Base-by-base conservation (phyloP, 2,888 invertebrate species). In the Trilocha varians region DNA sequence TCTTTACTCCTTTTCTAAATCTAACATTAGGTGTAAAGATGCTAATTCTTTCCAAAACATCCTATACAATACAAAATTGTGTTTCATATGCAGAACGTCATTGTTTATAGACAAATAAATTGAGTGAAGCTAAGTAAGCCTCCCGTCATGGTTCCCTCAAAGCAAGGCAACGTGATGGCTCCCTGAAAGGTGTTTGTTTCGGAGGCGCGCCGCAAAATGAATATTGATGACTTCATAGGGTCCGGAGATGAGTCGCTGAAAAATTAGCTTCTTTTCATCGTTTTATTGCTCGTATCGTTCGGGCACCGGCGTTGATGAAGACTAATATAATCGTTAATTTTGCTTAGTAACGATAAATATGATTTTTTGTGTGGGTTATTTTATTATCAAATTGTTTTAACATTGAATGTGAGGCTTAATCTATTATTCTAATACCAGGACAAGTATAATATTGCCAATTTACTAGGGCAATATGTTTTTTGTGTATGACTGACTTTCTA, bases 181-280 rank as follows among this genome's bases (percentile, higher is more conserved):
- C 70, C 69, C 66, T 55, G 70, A 63, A 75, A 82, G 84, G 83
- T 79, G 80, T 82, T 78, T 83, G 83, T 83, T 85, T 82, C 70
- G 72, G 74, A 73, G 79, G 80, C 75, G 77, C 73, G 78, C 78
- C 77, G 53, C 72, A 64, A 80, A 84, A 85, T 85, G 78, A 85
- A 84, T 84, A 85, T 85, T 85, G 84, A 85, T 85, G 84, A 75
- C 79, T 83, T 76, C 69, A 82, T 79, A 70, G 73, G 69, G 69
- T 61, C 78, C 79, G 78, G 78, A 80, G 82, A 83, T 85, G 84
- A 85, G 82, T 79, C 68, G 83, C 80, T 79, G 76, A 83, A 83
- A 85, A 84, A 83, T 83, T 82, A 72, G 76, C 73, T 82, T 82
- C 83, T 83, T 79, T 83, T 78, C 82, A 82, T 79, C 83, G 80